These are phyloP conservation scores for Brenthis daphne DNA, from an alignment of 2,888 invertebrate species.

Conservation along the genomic window DNA sequence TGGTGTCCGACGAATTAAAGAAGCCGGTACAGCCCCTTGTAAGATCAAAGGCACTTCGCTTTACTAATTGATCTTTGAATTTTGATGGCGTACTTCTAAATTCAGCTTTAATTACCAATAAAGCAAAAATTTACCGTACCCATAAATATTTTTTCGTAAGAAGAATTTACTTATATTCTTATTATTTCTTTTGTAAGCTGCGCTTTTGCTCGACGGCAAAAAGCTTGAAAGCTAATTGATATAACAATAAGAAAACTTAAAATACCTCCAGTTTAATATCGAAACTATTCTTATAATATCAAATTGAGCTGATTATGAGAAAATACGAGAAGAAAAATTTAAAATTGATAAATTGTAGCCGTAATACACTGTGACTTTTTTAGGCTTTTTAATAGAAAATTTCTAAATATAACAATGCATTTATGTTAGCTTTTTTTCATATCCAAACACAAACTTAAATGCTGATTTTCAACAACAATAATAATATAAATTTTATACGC, in stretches of 20 bases:
- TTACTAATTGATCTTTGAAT: slow-evolving; percentile 72
- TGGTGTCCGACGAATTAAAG: slow-evolving; percentile 71
- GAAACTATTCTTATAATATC: slow-evolving; percentile 1
- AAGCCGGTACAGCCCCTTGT: slow-evolving; percentile 65
- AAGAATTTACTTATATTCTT: background rate
- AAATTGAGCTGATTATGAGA: background rate
- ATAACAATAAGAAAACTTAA: slow-evolving; percentile 12
- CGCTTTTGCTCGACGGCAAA: background rate
- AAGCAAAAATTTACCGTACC: slow-evolving; percentile 17
- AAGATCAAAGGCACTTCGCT: slow-evolving; percentile 70
- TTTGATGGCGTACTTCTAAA: slow-evolving; percentile 49
- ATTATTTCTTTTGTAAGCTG: background rate
- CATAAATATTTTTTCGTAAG: slow-evolving; percentile 10
- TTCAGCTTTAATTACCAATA: slow-evolving; percentile 39
- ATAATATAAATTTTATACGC: too few species aligned
- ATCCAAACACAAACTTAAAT: background rate
- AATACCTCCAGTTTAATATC: background rate
- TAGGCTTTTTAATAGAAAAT: too few species aligned
- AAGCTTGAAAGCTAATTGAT: slow-evolving; percentile 7
- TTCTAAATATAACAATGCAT: too few species aligned
- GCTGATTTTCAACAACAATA: too few species aligned
- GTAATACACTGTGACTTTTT: too few species aligned
- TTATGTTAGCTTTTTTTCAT: background rate
- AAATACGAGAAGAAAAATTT: background rate
- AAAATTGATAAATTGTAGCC: background rate